Evolutionary conservation across 2,797 vertebrate species (phyloP).

Genomic region (Cirrhinus molitorella): DNA sequence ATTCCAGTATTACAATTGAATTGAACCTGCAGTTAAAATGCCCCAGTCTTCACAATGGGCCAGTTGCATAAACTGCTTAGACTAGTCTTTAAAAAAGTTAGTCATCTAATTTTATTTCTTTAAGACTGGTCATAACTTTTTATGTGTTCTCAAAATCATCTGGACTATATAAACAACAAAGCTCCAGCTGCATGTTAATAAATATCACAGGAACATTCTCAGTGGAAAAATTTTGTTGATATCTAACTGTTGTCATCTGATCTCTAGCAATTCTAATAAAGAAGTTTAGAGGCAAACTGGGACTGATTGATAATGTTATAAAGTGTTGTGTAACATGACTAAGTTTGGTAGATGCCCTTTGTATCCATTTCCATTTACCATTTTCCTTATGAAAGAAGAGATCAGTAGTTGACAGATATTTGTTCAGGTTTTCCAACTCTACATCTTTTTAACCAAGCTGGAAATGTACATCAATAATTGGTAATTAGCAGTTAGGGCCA

Average conservation of each 20-base stretch:
- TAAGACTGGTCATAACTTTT: no score
- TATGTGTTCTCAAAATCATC: background rate
- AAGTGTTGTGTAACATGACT: background rate
- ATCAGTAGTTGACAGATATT: background rate
- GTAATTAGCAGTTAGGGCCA: slow-evolving; percentile 47
- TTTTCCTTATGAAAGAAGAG: background rate
- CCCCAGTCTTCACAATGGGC: background rate
- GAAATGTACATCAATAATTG: slow-evolving; percentile 51
- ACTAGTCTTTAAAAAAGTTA: no score
- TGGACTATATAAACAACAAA: background rate
- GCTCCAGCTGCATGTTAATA: background rate
- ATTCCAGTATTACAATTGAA: background rate
- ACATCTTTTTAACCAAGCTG: slow-evolving; percentile 36
- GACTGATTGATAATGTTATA: background rate
- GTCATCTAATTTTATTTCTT: no score
- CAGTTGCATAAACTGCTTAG: no score
- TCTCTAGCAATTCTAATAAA: background rate
- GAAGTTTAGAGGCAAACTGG: background rate
- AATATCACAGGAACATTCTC: background rate
- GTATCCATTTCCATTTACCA: background rate
- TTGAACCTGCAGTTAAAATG: background rate
- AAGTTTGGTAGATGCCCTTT: background rate
- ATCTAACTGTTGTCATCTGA: background rate
- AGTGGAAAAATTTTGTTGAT: background rate
- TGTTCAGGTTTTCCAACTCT: slow-evolving; percentile 37